Evolutionary conservation across 2,888 invertebrate genomes (phyloP).

Genomic region (Anaspis maculata): DNA sequence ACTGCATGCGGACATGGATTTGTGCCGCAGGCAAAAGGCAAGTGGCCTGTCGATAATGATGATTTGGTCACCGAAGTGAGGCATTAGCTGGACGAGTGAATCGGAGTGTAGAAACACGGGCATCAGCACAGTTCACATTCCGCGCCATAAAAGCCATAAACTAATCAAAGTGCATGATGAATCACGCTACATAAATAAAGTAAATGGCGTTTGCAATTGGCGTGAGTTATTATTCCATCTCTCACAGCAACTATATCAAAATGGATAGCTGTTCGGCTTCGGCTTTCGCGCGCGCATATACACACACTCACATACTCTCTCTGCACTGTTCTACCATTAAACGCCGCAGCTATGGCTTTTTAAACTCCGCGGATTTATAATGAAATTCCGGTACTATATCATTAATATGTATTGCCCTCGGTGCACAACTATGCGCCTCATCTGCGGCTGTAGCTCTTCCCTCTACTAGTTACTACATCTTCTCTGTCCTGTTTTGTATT

Average conservation of each 20-base stretch:
- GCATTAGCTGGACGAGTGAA: no score
- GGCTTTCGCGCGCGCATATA: no score
- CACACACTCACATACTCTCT: no score
- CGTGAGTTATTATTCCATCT: slow-evolving; percentile 45
- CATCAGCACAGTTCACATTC: slow-evolving; percentile 33
- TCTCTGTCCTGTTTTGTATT: no score
- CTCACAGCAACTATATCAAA: slow-evolving; percentile 43
- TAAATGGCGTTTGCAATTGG: slow-evolving; percentile 46
- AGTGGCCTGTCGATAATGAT: no score
- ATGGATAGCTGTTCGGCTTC: slow-evolving; percentile 34
- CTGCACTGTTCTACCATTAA: no score
- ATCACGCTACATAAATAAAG: slow-evolving; percentile 46
- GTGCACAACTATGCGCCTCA: slow-evolving; percentile 7
- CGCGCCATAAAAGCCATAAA: slow-evolving; percentile 45
- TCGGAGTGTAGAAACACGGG: no score
- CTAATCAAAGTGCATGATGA: slow-evolving; percentile 46
- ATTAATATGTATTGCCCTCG: slow-evolving; percentile 19
- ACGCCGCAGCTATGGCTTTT: slow-evolving; percentile 32
- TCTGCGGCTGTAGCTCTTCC: no score
- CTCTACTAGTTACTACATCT: no score
- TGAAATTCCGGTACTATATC: slow-evolving; percentile 35
- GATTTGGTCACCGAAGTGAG: no score
- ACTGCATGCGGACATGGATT: no score
- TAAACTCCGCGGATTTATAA: slow-evolving; percentile 34
- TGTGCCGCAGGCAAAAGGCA: no score